These are phyloP conservation scores for Agrochola lychnidis DNA, from an alignment of 2,888 invertebrate genomes.

Conservation along the genomic window DNA sequence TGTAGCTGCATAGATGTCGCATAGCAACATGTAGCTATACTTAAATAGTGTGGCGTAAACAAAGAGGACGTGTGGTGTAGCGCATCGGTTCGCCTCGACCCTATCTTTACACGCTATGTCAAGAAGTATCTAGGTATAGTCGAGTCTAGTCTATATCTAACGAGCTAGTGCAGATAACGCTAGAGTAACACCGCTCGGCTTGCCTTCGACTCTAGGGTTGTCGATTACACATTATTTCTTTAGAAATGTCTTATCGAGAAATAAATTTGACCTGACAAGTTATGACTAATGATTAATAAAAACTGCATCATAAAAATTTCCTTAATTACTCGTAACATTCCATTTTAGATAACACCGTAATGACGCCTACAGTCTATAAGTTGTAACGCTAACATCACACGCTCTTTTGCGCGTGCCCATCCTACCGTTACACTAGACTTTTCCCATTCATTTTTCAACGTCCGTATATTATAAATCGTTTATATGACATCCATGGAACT, in stretches of 20 bases:
- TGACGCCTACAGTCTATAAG: slow-evolving; percentile 38
- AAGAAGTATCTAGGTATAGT: slow-evolving; percentile 63
- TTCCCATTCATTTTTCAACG: slow-evolving; percentile 68
- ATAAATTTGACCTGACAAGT: neutral
- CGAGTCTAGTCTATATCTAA: slow-evolving; percentile 61
- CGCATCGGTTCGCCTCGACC: slow-evolving; percentile 75
- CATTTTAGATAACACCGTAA: slow-evolving; percentile 50
- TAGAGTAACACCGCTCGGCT: slow-evolving; percentile 57
- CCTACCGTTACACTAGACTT: slow-evolving; percentile 67
- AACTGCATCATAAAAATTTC: slow-evolving; percentile 22
- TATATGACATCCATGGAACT: slow-evolving; percentile 69
- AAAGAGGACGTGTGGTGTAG: slow-evolving; percentile 68
- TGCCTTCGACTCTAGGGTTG: slow-evolving; percentile 63
- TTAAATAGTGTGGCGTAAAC: slow-evolving; percentile 69
- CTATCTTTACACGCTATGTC: slow-evolving; percentile 71
- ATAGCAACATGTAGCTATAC: slow-evolving; percentile 62
- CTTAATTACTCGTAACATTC: slow-evolving; percentile 28
- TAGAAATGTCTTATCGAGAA: neutral
- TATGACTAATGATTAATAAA: slow-evolving; percentile 14
- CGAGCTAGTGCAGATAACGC: slow-evolving; percentile 64
- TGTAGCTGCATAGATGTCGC: slow-evolving; percentile 44
- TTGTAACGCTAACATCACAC: slow-evolving; percentile 54
- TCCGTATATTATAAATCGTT: slow-evolving; percentile 70
- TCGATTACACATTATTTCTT: slow-evolving; percentile 31
- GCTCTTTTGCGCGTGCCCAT: slow-evolving; percentile 60